Evolutionary conservation across 2,797 vertebrate genomes (phyloP).

Genomic region (Melanotaenia parkinsoni): DNA sequence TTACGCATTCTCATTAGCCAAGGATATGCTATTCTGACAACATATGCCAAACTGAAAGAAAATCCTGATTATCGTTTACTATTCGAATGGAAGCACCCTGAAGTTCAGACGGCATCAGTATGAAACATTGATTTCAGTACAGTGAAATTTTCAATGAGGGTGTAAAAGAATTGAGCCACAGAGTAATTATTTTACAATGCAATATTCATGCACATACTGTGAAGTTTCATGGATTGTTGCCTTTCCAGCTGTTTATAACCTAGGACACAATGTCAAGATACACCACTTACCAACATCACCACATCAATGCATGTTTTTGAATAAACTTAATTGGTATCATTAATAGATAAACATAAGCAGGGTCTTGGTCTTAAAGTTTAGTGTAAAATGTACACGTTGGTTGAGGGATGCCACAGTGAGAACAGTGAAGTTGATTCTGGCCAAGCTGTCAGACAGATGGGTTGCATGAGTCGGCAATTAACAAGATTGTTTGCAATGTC

Average conservation of each 20-base stretch:
- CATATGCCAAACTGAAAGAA: conserved; percentile 31
- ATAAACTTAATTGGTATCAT: background rate
- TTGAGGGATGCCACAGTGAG: background rate
- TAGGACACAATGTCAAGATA: background rate
- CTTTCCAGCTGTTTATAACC: background rate
- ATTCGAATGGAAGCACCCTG: no score
- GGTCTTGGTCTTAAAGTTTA: background rate
- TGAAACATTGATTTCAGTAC: background rate
- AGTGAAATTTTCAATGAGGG: background rate
- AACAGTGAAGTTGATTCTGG: background rate
- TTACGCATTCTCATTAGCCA: no score
- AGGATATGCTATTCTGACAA: no score
- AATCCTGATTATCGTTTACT: no score
- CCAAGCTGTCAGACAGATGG: background rate
- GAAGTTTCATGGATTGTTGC: background rate
- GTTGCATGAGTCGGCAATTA: background rate
- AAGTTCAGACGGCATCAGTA: background rate
- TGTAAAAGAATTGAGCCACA: background rate
- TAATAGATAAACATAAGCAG: background rate
- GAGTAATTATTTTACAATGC: background rate
- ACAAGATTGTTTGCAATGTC: background rate
- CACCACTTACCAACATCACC: background rate
- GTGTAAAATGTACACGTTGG: background rate
- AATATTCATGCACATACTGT: background rate
- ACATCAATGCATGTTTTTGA: background rate